phyloP scores from a whole-genome alignment of 1,140 invertebrate species.

The Zophobas morio region DNA sequence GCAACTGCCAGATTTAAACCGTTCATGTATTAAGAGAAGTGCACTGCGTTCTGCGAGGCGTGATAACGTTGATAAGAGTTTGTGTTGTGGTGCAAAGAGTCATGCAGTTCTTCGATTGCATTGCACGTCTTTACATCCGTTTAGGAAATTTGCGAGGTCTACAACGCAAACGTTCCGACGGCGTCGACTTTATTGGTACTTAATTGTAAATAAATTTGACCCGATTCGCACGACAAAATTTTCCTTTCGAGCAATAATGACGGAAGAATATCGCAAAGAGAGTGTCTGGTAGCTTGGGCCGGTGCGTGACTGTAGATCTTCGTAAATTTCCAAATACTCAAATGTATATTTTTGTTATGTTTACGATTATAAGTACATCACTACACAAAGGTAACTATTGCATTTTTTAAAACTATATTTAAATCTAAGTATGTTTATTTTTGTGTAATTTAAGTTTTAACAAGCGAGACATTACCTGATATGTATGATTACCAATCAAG shows the following conservation, averaged over 20 bases:
- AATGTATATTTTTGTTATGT: conserved; percentile 60
- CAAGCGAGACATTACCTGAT: conserved; percentile 58
- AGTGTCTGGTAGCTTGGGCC: not conserved
- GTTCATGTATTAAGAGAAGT: conserved; percentile 53
- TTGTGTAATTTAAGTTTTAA: conserved; percentile 53
- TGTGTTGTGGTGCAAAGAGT: conserved; percentile 26
- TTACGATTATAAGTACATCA: conserved; percentile 58
- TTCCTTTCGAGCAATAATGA: conserved; percentile 11
- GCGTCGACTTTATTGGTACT: conserved; percentile 21
- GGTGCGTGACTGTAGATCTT: conserved; percentile 42
- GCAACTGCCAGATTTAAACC: conserved; percentile 61
- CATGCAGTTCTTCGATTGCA: conserved; percentile 14
- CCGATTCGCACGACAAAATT: conserved; percentile 15
- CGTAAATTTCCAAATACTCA: conserved; percentile 63
- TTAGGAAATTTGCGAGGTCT: conserved; percentile 51
- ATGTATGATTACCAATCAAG: conserved; percentile 64
- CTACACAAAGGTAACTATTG: conserved; percentile 48
- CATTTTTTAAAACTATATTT: conserved; percentile 49
- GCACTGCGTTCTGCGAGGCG: conserved; percentile 43
- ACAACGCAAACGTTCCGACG: not conserved
- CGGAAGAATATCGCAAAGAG: not conserved
- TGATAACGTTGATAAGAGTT: conserved; percentile 23
- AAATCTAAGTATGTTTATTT: conserved; percentile 48
- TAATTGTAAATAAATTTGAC: conserved; percentile 23
- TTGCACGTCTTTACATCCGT: conserved; percentile 40